Conservation (phyloP, 2,888 invertebrate genomes). For the Epinotia ramella region DNA sequence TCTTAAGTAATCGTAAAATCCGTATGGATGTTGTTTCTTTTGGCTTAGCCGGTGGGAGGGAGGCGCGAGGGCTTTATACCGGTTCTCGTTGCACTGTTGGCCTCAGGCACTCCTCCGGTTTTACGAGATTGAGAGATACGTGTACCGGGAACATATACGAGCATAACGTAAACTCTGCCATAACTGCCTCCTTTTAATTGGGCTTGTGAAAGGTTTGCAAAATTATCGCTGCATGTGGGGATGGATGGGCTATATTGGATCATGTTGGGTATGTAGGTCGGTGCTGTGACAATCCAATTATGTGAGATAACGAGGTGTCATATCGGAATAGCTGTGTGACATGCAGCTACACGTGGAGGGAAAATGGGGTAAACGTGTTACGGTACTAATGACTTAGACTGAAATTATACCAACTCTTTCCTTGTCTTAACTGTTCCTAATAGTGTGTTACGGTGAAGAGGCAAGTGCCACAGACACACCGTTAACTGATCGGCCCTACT, state of each 20-base stretch:
- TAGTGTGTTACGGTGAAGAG: background rate
- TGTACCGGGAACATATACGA: constrained; percentile 62
- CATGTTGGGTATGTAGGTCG: constrained; percentile 27
- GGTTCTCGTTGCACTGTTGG: constrained; percentile 69
- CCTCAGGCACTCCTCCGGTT: constrained; percentile 61
- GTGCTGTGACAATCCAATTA: constrained; percentile 24
- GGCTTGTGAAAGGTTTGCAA: constrained; percentile 63
- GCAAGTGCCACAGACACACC: background rate
- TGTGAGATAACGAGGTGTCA: constrained; percentile 17
- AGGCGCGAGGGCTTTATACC: constrained; percentile 56
- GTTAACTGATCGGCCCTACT: background rate
- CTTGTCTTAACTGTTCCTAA: background rate
- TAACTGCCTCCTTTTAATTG: constrained; percentile 50
- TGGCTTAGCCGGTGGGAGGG: constrained; percentile 41
- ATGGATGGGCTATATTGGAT: constrained; percentile 48
- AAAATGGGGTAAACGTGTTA: constrained; percentile 15
- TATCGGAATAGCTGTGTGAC: constrained; percentile 12
- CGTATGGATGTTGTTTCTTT: constrained; percentile 17
- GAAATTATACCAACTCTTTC: background rate
- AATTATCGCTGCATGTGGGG: constrained; percentile 51
- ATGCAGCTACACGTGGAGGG: background rate
- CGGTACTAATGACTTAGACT: background rate
- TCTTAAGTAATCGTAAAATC: constrained; percentile 17
- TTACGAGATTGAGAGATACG: constrained; percentile 71
- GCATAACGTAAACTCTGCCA: constrained; percentile 50